Base-by-base conservation (phyloP, 2,888 invertebrate genomes). In the Synanthedon tipuliformis region DNA sequence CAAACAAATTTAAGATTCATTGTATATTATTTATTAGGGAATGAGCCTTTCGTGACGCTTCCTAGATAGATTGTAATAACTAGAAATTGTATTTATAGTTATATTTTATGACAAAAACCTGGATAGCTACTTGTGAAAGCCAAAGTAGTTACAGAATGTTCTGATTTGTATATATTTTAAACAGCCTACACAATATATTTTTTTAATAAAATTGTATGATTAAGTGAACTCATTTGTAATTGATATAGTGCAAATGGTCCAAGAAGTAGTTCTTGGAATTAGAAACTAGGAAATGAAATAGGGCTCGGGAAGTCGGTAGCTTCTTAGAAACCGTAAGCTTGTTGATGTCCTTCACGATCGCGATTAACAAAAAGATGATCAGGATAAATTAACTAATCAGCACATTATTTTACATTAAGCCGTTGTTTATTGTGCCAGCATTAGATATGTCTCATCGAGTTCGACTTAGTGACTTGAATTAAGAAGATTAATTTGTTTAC, bases 241-340 rank as follows among this genome's bases (percentile, higher is more conserved):
- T 34, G 34, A 34, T 34, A 34, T 34, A 34, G 34, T 45, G 45
- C 15, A 45, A n/a, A 45, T 15, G 45, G 50, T 56, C 54, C 54
- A 51, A 45, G 53, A 55, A 51, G 34, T 10, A 56, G 59, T 79
- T 79, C 73, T 60, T 61, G 79, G 78, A 83, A 69, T 68, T 61
- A 61, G n/a, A n/a, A 5, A 45, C 45, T 7, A 15, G 45, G 45
- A 45, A 45, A 13, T 45, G 7, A 45, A 45, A n/a, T 70, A 72
- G 71, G 73, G 68, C 68, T 62, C 70, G 69, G 70, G 70, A 75
- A 73, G 70, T 59, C 63, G 60, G 64, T 66, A 69, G 62, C 80
- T 71, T 57, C 54, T 50, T 41, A 66, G 82, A 79, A 81, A 57
- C 58, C 54, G 53, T 57, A 58, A 61, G 59, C 61, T 64, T 67